phyloP scores from a whole-genome alignment of 2,113 vertebrate genomes.

The Dunckerocampus dactyliophorus region DNA sequence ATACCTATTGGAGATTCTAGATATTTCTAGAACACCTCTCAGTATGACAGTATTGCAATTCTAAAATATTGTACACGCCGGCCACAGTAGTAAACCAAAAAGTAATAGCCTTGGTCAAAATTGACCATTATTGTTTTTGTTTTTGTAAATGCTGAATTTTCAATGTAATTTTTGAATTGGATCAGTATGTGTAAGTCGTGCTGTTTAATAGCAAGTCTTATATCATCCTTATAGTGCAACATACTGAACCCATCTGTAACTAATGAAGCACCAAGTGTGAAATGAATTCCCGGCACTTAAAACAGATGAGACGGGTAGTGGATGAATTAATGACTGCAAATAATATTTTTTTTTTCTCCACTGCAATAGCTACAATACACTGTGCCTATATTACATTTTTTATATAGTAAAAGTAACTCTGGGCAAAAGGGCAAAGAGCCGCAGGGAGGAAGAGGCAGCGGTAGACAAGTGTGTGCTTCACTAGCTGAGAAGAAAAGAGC shows the following conservation, averaged over 20 bases:
- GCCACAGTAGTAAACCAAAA: too few relatives aligned
- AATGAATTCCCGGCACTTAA: slow-evolving; percentile 2
- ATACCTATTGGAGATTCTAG: too few relatives aligned
- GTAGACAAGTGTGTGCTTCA: slow-evolving; percentile 29
- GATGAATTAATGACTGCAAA: neutral
- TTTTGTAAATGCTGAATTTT: neutral
- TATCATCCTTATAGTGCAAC: neutral
- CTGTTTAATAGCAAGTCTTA: neutral
- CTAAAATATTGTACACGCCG: too few relatives aligned
- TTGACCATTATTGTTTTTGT: neutral
- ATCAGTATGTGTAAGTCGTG: too few relatives aligned
- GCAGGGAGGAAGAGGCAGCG: slow-evolving; percentile 33
- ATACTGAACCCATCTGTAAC: neutral
- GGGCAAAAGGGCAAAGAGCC: slow-evolving; percentile 21
- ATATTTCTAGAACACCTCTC: too few relatives aligned
- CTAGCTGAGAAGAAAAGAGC: slow-evolving; percentile 55
- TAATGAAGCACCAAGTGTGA: neutral
- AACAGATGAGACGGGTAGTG: neutral
- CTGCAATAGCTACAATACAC: neutral
- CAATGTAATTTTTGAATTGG: neutral
- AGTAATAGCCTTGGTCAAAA: too few relatives aligned
- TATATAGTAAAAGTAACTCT: slow-evolving; percentile 8
- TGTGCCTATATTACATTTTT: slow-evolving; percentile 8
- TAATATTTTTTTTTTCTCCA: neutral
- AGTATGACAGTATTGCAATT: too few relatives aligned